Evolutionary conservation across 1,140 invertebrate genomes (phyloP).

Genomic region (Popillia japonica): DNA sequence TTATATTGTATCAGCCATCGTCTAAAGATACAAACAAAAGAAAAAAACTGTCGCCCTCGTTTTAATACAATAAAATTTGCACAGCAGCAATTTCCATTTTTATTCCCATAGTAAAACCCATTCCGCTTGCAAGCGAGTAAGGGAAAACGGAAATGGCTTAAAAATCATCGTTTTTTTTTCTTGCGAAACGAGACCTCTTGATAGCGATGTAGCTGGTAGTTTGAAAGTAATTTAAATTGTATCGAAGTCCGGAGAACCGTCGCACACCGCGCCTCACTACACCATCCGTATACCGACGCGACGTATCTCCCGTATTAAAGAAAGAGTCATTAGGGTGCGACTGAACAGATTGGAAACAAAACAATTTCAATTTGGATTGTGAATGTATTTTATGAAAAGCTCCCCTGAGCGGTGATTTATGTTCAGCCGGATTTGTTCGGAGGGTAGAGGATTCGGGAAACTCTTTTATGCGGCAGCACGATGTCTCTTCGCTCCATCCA

Average conservation of each 20-base stretch:
- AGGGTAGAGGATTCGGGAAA: constrained; percentile 26
- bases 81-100: constrained; percentile 13
- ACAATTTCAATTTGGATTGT: constrained; percentile 43
- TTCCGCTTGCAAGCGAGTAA: neutral
- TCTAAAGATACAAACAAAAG: neutral
- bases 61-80: neutral
- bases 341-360: constrained; percentile 43
- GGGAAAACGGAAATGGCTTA: constrained; percentile 38
- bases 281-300: constrained; percentile 14
- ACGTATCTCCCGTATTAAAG: constrained; percentile 40
- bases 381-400: constrained; percentile 42
- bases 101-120: constrained; percentile 25
- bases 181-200: constrained; percentile 31
- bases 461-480: constrained; percentile 37
- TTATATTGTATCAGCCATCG: no score
- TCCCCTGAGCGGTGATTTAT: constrained; percentile 42
- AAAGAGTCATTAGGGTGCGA: constrained; percentile 41
- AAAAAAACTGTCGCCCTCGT: neutral
- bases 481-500: constrained; percentile 15
- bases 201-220: constrained; percentile 38
- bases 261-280: neutral
- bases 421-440: constrained; percentile 37
- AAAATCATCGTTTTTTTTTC: constrained; percentile 37
- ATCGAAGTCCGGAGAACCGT: constrained; percentile 14
- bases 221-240: constrained; percentile 40